phyloP scores from a whole-genome alignment of 2,797 vertebrate species.

The Chelmon rostratus region DNA sequence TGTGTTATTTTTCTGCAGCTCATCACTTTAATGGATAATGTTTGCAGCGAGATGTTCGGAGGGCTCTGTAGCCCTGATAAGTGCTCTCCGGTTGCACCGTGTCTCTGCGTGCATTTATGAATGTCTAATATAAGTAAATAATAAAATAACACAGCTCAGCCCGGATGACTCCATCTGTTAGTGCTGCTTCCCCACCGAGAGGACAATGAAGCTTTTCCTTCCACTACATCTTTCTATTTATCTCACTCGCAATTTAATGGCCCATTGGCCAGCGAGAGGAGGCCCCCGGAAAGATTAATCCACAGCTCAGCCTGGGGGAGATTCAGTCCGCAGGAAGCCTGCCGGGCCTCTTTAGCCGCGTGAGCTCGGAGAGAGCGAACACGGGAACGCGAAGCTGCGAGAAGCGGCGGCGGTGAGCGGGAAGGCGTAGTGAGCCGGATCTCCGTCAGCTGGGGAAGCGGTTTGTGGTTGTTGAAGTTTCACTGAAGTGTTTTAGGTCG shows the following conservation, averaged over 20 bases:
- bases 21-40: neutral
- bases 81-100: neutral
- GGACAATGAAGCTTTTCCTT: slow-evolving; percentile 53
- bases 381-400: slow-evolving; percentile 24
- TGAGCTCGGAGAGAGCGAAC: neutral
- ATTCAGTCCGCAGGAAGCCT: slow-evolving; percentile 8
- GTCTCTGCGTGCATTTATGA: slow-evolving; percentile 3
- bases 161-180: slow-evolving; percentile 28
- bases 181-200: slow-evolving; percentile 42
- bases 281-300: slow-evolving; percentile 45
- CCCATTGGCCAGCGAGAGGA: slow-evolving; percentile 42
- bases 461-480: neutral
- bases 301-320: slow-evolving; percentile 42
- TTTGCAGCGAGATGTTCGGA: neutral
- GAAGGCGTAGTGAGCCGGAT: neutral
- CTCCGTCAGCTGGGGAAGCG: neutral
- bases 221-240: slow-evolving; percentile 37
- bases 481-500: neutral
- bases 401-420: neutral
- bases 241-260: slow-evolving; percentile 61
- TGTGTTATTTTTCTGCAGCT: neutral
- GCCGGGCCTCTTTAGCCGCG: slow-evolving; percentile 26
- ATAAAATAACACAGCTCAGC: slow-evolving; percentile 32
- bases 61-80: neutral
- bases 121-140: slow-evolving; percentile 39